Percentiles rank a stretch among this genome's conserved stretches.
These are phyloP conservation scores for Platycnemis pennipes DNA, from an alignment of 2,888 invertebrate genomes.

Conservation along the genomic window DNA sequence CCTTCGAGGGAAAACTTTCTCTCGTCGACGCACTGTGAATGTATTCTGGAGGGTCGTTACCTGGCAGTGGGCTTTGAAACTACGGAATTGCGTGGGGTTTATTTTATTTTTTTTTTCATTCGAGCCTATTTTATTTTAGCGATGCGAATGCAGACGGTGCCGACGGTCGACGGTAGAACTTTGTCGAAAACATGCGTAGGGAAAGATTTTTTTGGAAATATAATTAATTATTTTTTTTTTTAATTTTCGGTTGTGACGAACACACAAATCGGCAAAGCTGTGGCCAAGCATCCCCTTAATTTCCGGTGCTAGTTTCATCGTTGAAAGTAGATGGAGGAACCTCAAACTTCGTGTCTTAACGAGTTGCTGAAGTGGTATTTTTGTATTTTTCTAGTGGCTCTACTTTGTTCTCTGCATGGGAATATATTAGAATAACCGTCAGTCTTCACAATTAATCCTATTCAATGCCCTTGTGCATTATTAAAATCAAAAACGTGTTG, in stretches of 20 bases:
- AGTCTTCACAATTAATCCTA: too few relatives aligned
- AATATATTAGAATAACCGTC: too few relatives aligned
- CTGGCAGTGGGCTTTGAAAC: background rate
- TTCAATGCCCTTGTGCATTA: too few relatives aligned
- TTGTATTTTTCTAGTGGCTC: background rate
- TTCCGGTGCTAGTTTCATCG: background rate
- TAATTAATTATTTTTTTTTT: background rate
- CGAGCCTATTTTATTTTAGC: conserved; percentile 1
- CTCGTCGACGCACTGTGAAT: background rate
- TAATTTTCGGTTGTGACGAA: background rate
- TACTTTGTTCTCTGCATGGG: too few relatives aligned
- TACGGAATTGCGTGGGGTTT: conserved; percentile 8
- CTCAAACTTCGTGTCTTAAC: background rate
- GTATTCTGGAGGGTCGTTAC: conserved; percentile 31
- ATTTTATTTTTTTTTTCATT: background rate
- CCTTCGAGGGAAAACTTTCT: background rate
- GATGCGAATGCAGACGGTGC: background rate
- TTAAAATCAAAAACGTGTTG: too few relatives aligned
- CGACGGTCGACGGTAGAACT: background rate
- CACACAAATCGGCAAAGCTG: background rate
- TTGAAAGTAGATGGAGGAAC: background rate
- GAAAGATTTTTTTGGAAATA: background rate
- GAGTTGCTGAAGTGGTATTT: background rate
- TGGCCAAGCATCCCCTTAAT: background rate
- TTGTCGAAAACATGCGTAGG: conserved; percentile 8